These are phyloP conservation scores for Pissodes strobi DNA, from an alignment of 1,140 invertebrate genomes.

Conservation along the genomic window DNA sequence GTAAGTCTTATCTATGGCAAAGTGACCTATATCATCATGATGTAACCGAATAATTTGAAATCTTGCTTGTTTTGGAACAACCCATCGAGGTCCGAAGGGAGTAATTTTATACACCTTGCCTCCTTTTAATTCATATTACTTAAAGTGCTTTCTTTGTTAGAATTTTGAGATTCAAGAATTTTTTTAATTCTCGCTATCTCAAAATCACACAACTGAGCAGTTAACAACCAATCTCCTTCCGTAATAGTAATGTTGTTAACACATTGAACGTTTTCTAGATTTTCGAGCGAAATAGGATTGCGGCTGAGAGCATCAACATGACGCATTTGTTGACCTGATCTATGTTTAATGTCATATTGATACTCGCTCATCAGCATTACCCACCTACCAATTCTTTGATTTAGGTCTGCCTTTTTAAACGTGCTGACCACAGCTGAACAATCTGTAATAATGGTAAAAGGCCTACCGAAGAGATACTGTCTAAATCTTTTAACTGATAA, in stretches of 20 bases:
- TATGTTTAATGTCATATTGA: no score
- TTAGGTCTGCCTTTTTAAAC: slow-evolving; percentile 44
- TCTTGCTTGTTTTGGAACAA: slow-evolving; percentile 40
- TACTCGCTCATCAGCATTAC: slow-evolving; percentile 4
- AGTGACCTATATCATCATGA: slow-evolving; percentile 52
- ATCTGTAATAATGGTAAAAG: no score
- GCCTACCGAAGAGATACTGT: no score
- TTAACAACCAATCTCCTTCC: slow-evolving; percentile 43
- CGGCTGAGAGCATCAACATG: slow-evolving; percentile 51
- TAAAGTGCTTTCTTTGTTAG: neutral
- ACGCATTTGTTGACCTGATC: slow-evolving; percentile 43
- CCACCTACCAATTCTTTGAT: slow-evolving; percentile 20
- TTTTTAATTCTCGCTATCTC: no score
- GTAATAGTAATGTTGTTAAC: slow-evolving; percentile 44
- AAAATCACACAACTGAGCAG: slow-evolving; percentile 45
- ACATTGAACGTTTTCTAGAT: no score
- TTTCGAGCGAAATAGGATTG: no score
- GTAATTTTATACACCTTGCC: slow-evolving; percentile 40
- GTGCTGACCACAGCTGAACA: no score
- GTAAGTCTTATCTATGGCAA: slow-evolving; percentile 49
- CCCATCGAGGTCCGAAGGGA: slow-evolving; percentile 38
- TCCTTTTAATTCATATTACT: slow-evolving; percentile 15
- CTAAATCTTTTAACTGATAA: no score
- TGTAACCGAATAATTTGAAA: slow-evolving; percentile 46
- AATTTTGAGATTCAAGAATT: no score